Evolutionary conservation across 2,888 invertebrate genomes (phyloP), one percentile per base, ranked within the genome.

Genomic region (Troglohyphantes excavatus): DNA sequence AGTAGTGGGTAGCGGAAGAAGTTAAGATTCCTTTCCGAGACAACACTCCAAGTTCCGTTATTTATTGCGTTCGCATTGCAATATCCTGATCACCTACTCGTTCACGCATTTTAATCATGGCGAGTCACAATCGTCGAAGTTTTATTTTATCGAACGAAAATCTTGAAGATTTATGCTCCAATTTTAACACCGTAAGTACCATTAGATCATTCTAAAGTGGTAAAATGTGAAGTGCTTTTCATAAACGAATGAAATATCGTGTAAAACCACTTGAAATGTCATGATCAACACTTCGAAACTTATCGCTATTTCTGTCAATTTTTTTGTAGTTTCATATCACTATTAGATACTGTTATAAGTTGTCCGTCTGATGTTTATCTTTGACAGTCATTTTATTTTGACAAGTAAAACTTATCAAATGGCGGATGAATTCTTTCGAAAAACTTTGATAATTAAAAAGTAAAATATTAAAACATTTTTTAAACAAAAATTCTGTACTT

Each of bases 91-190:
- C 59, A 27, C 59, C 39, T 39, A 63, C 23, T 78, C 33, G 21
- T 78, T 63, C 21, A 17, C 21, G 9, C 33, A 61, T 61, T 61
- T 26, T 61, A 59, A 65, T 85, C 43, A 91, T 91, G 88, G 88
- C 87, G 19, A 90, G 89, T 61, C 29, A 73, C n/a, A 75, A 70
- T 53, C 85, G 91, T 43, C 53, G 88, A 67, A 92, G 91, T 26
- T 92, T 93, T 73, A 92, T 92, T 94, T 94, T 96, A 93, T 95
- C 95, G 90, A 94, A 95, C 88, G 96, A 96, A 93, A 96, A 96
- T 94, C 95, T 95, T 92, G 94, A 95, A 91, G 97, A 97, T 94
- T 95, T 97, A 93, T 95, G 95, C 93, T 96, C 96, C 94, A 96
- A 96, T 93, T 96, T 96, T 93, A 95, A 95, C 92, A 95, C 95